Evolutionary conservation across 2,888 invertebrate species (phyloP).

Genomic region (Drosophila meridiana): DNA sequence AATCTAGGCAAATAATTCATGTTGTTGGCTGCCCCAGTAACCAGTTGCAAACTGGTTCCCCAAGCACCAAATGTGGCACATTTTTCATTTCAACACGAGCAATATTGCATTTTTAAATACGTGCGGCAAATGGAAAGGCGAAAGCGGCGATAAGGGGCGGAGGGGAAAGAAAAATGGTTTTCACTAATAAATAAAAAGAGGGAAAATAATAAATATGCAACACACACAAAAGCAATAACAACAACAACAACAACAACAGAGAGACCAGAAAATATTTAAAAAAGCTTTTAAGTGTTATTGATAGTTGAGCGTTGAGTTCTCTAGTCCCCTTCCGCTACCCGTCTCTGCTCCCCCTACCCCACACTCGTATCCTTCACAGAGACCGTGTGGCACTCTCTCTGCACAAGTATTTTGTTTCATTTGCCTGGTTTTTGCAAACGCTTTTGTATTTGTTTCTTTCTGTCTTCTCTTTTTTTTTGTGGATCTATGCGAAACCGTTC

Average conservation of each 20-base stretch:
- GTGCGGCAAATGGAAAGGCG: conserved; percentile 19
- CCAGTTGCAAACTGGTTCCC: conserved; percentile 46
- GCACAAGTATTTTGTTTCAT: conserved; percentile 44
- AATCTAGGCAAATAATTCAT: conserved; percentile 62
- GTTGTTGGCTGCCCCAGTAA: conserved; percentile 31
- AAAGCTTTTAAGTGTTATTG: conserved; percentile 79
- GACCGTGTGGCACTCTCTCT: conserved; percentile 21
- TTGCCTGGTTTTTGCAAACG: conserved; percentile 37
- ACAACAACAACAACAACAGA: conserved; percentile 24
- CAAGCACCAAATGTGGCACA: conserved; percentile 57
- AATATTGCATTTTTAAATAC: conserved; percentile 77
- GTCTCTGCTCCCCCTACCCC: not conserved
- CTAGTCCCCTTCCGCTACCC: not conserved
- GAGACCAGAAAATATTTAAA: conserved; percentile 66
- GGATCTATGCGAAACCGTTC: conserved; percentile 45
- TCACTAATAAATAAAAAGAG: conserved; percentile 65
- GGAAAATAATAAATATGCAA: conserved; percentile 67
- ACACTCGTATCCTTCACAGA: not conserved
- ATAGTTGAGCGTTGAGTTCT: conserved; percentile 58
- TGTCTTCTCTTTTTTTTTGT: conserved; percentile 1
- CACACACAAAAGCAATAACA: conserved; percentile 47
- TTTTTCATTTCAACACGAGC: conserved; percentile 72
- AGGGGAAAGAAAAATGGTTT: conserved; percentile 33
- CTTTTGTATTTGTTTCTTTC: conserved; percentile 41
- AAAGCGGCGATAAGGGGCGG: too few relatives aligned